Evolutionary conservation across 2,888 invertebrate species (phyloP).

Genomic region (Platynereis dumerilii): DNA sequence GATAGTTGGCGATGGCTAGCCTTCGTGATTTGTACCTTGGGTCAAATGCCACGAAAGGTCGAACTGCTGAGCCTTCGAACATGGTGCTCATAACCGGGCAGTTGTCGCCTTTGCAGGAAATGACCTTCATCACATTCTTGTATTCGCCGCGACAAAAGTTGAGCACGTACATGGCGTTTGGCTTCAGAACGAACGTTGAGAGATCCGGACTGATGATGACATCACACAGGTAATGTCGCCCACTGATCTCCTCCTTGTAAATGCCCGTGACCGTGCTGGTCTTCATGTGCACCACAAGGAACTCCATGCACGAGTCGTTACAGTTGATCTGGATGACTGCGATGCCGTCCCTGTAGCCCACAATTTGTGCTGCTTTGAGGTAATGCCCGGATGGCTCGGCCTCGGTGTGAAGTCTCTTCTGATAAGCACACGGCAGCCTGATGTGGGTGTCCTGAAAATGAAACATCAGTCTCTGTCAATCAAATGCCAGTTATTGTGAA

Average conservation of each 20-base stretch:
- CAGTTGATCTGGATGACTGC: conserved; percentile 33
- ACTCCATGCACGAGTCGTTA: conserved; percentile 34
- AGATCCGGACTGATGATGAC: conserved; percentile 43
- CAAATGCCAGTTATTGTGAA: too few relatives aligned
- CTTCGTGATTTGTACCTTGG: conserved; percentile 38
- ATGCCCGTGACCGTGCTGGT: conserved; percentile 38
- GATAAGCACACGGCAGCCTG: conserved; percentile 37
- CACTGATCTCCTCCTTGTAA: conserved; percentile 35
- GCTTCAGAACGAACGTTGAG: conserved; percentile 40
- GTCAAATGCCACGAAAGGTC: conserved; percentile 40
- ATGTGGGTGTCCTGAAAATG: conserved; percentile 36
- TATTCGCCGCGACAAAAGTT: conserved; percentile 42
- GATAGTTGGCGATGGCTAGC: conserved; percentile 40
- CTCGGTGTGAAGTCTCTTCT: conserved; percentile 34
- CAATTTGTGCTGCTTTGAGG: conserved; percentile 41
- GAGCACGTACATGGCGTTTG: conserved; percentile 43
- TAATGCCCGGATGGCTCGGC: conserved; percentile 40
- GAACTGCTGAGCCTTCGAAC: conserved; percentile 37
- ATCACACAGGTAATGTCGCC: conserved; percentile 41
- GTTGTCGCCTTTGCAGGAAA: conserved; percentile 37
- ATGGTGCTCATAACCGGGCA: conserved; percentile 36
- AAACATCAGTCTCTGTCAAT: too few relatives aligned
- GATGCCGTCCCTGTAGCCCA: conserved; percentile 41
- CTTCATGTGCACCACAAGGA: conserved; percentile 43
- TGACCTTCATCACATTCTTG: conserved; percentile 37